Evolutionary conservation across 2,888 invertebrate species (phyloP), one percentile per base, ranked within the genome.

Genomic region (Lepidochrysops patricia): DNA sequence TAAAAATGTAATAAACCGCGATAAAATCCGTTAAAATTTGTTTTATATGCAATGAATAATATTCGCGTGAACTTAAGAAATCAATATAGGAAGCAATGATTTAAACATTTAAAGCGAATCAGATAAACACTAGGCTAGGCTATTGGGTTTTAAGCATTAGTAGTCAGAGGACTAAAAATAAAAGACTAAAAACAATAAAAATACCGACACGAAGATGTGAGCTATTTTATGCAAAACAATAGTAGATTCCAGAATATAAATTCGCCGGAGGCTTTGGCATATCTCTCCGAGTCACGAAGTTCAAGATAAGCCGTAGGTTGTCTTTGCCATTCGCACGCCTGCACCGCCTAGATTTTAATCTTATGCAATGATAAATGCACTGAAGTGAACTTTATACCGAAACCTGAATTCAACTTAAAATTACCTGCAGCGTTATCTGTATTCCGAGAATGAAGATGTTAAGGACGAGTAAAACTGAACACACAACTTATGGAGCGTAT

Each of bases 251-350:
- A 54, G 54, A 54, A 13, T 27, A 54, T 4, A 32, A 54, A 32
- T 9, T 15, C 54, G 54, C 54, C 19, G 25, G 26, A 57, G 50
- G 60, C 57, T 35, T 27, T 12, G 57, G 32, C 60, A 57, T 62
- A 58, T 58, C 34, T 58, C 61, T 62, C 70, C 72, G 68, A 75
- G 81, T 84, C 82, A 84, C 81, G 84, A 82, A 73, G 70, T 64
- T 62, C 59, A 64, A 69, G 66, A 70, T 70, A 69, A 66, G 69
- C 66, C 68, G 64, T 64, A 67, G 68, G 68, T 72, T 67, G 67
- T 70, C 72, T 76, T 76, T 74, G 74, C 74, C 81, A 81, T 82
- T 83, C 85, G 83, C 86, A 85, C 83, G 82, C 77, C 76, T 73
- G 74, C 77, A 76, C 76, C 69, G 72, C 66, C 64, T 61, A 69